Base-by-base conservation (phyloP, 2,113 vertebrate genomes). In the Odontophorus gujanensis region DNA sequence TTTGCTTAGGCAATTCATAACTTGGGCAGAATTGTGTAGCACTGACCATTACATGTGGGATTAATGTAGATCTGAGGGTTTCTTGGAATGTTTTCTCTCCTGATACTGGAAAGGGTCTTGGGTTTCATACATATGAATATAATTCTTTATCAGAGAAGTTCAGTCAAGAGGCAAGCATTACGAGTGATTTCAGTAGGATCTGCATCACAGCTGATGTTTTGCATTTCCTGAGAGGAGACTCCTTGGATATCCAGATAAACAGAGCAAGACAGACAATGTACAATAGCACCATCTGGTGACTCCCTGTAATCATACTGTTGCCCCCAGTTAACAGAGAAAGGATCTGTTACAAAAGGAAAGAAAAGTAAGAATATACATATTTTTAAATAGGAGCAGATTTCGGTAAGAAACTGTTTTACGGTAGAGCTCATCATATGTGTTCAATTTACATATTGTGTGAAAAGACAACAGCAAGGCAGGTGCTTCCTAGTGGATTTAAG, bases 261-360 rank as follows among this genome's bases (percentile, higher is more conserved):
- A 65, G 62, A 94, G 61, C 43, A 78, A 84, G 86, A 45, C 81
- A 95, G 79, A 92, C 48, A 89, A 87, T 79, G 90, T 96, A 73
- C 94, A 96, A 96, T 89, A 96, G 96, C 95, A 96, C 96, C 96
- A 96, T 90, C 96, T 96, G 95, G 95, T 96, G 96, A 96, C 96
- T 96, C 84, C 81, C 86, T 89, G 9, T 42, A 93, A 93, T 81
- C 83, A 81, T 92, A 76, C 43, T 84, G 89, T 90, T 81, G 58
- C 90, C 93, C 91, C 95, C 80, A 87, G 4, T 65, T 84, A 30
- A n/a, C 86, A 84, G 57, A 73, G 57, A 61, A 10, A 24, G 7
- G 34, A 65, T 62, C 43, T 61, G 48, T 76, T 81, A 24, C n/a
- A 55, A 75, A 53, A 42, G 57, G 28, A 38, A 22, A 68, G 5